A percentile compares a stretch with the other conserved stretches of the same genome.
phyloP scores from a whole-genome alignment of 2,888 invertebrate species.

The Mongoloraphidia duomilia region DNA sequence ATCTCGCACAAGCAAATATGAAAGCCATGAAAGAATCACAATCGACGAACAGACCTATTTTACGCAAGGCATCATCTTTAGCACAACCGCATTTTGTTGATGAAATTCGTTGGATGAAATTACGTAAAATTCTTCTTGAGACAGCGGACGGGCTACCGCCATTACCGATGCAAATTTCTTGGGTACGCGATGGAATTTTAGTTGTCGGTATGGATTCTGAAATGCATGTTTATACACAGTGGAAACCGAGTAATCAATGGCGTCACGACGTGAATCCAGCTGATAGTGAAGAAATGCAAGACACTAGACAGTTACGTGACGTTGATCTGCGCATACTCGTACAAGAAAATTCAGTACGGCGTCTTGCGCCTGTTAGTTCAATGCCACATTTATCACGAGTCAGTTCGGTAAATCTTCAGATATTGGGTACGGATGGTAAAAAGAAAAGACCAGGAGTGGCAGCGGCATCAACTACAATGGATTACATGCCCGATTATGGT shows the following conservation, averaged over 20 bases:
- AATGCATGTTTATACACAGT: conserved; percentile 98
- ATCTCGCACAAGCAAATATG: conserved; percentile 86
- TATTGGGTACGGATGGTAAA: conserved; percentile 53
- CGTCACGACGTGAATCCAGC: conserved; percentile 13
- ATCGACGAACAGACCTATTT: conserved; percentile 66
- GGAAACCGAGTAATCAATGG: conserved; percentile 56
- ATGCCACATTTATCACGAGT: conserved; percentile 72
- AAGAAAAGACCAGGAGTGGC: conserved; percentile 18
- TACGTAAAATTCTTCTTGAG: conserved; percentile 75
- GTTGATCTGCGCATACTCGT: conserved; percentile 53
- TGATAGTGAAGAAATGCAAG: conserved; percentile 54
- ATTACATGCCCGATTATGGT: conserved; percentile 87
- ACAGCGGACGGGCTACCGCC: conserved; percentile 95
- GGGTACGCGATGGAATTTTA: conserved; percentile 95
- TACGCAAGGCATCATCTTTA: conserved; percentile 81
- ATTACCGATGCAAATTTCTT: conserved; percentile 95
- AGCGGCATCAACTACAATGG: conserved; percentile 28
- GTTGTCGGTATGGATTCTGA: conserved; percentile 99
- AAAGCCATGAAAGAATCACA: conserved; percentile 54
- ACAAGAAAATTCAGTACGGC: conserved; percentile 49
- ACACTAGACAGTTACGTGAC: conserved; percentile 56
- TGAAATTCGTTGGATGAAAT: conserved; percentile 93
- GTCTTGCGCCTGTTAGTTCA: conserved; percentile 55
- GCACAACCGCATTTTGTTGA: conserved; percentile 81
- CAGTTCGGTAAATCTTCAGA: conserved; percentile 69